Evolutionary conservation across 2,888 invertebrate genomes (phyloP), one percentile per base, ranked within the genome.

Genomic region (Tetrapedia diversipes): DNA sequence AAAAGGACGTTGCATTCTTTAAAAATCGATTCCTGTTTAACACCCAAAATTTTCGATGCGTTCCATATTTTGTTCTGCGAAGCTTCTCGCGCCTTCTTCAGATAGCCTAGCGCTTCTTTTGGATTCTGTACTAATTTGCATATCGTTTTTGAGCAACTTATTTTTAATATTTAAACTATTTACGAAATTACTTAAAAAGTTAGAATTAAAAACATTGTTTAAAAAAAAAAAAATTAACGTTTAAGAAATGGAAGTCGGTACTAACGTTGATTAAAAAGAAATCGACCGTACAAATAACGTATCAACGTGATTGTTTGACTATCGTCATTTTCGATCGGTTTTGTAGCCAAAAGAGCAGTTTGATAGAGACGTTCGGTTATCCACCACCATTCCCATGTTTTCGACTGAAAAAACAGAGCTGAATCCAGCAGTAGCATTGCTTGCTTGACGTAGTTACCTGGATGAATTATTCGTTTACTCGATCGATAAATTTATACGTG

Each of bases 341-440:
- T 73, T 4, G 85, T 80, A 0, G 80, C 63, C 4, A 51, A 57
- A 3, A 89, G 53, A 0, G 86, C 82, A 24, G 63, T 81, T 49
- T 79, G 81, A 41, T 86, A 89, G 34, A 90, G 72, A 7, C 69
- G 71, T 11, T 90, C 84, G 10, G 88, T 86, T 19, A 90, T 66
- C 90, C 90, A 90, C 82, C 85, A 86, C 89, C 90, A 90, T 54
- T 89, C 86, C 75, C 80, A 83, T 3, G 70, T 79, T 69, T 80
- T 66, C 4, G 77, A 69, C 67, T 89, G 85, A 57, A 89, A 87
- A 47, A 73, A 81, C 19, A 88, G 4, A 1, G 89, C 88, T 2
- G 74, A 68, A 6, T 88, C 75, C 14, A 87, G 37, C 6, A 88
- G 59, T 4, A 73, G 68, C 6, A 51, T 74, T 14, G 76, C 69